Percentiles rank a stretch among this genome's conserved stretches.
Evolutionary conservation across 64 coral and sea anemone genomes (phyloP).

Genomic region (Montipora foliosa): DNA sequence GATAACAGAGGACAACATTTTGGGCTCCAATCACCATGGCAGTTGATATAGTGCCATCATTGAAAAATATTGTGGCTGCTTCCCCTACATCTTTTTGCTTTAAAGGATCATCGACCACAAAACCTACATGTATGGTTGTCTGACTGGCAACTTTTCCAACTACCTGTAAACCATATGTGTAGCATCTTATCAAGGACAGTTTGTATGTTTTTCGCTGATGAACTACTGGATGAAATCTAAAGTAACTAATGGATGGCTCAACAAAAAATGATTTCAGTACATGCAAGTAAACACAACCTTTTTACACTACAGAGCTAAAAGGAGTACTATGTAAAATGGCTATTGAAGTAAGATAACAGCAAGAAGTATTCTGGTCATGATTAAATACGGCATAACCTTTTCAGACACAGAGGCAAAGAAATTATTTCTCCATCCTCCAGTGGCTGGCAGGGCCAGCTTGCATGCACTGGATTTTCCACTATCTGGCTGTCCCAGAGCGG

Average conservation of each 20-base stretch:
- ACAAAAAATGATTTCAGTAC: too few relatives aligned
- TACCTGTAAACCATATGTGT: too few relatives aligned
- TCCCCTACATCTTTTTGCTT: constrained; percentile 2
- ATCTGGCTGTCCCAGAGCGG: constrained; percentile 29
- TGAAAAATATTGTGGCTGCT: constrained; percentile 32
- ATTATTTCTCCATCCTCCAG: constrained; percentile 24
- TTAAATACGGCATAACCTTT: background rate
- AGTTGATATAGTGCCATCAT: constrained; percentile 28
- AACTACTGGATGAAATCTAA: too few relatives aligned
- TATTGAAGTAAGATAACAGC: background rate
- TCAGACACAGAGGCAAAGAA: constrained; percentile 35
- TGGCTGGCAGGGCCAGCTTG: constrained; percentile 2
- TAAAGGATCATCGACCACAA: background rate
- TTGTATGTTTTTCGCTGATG: too few relatives aligned
- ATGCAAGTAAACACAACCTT: too few relatives aligned
- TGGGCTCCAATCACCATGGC: constrained; percentile 10
- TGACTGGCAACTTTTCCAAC: background rate
- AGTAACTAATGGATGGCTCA: too few relatives aligned
- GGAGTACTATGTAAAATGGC: too few relatives aligned
- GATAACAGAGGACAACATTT: constrained; percentile 32
- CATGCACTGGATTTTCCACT: constrained; percentile 15
- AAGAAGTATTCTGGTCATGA: background rate
- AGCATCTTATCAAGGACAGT: too few relatives aligned
- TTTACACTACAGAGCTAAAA: too few relatives aligned
- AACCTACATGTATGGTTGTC: constrained; percentile 2